phyloP scores from a whole-genome alignment of 2,888 invertebrate genomes.

The Ditylenchus weischeri region DNA sequence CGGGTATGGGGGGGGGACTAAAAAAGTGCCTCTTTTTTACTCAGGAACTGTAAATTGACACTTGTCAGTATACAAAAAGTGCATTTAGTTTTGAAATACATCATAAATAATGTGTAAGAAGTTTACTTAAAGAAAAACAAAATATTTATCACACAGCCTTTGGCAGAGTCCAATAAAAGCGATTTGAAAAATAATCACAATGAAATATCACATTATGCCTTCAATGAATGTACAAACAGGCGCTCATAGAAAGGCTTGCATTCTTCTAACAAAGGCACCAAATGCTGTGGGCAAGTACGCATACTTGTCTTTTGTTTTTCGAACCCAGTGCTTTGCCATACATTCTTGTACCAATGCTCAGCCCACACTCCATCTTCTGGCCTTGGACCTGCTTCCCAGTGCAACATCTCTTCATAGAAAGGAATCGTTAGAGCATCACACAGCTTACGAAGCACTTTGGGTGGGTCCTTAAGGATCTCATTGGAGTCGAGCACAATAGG shows the following conservation, averaged over 20 bases:
- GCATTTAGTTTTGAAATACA: too few relatives aligned
- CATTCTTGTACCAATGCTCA: conserved; percentile 7
- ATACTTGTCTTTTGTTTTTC: conserved; percentile 15
- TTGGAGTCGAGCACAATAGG: conserved; percentile 7
- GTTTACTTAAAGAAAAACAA: too few relatives aligned
- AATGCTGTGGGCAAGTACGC: not conserved
- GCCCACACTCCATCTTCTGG: conserved; percentile 6
- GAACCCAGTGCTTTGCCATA: conserved; percentile 10
- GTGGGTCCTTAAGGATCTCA: conserved; percentile 6
- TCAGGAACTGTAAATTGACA: too few relatives aligned
- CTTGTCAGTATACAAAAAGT: too few relatives aligned
- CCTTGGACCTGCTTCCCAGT: conserved; percentile 2
- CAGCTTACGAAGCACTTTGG: not conserved
- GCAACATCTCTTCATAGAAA: not conserved
- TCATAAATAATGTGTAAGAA: too few relatives aligned
- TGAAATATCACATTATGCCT: not conserved
- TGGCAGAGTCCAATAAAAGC: too few relatives aligned
- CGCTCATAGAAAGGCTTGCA: conserved; percentile 1
- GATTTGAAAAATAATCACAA: too few relatives aligned
- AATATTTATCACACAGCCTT: too few relatives aligned
- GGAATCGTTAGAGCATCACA: conserved; percentile 1
- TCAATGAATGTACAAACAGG: conserved; percentile 4
- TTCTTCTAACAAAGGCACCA: conserved; percentile 1
- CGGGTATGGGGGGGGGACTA: too few relatives aligned
- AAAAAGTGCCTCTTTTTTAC: too few relatives aligned